Percentiles rank a stretch among this genome's conserved stretches.
These are phyloP conservation scores for Zygogramma bicolorata DNA, from an alignment of 2,888 invertebrate genomes.

Conservation along the genomic window DNA sequence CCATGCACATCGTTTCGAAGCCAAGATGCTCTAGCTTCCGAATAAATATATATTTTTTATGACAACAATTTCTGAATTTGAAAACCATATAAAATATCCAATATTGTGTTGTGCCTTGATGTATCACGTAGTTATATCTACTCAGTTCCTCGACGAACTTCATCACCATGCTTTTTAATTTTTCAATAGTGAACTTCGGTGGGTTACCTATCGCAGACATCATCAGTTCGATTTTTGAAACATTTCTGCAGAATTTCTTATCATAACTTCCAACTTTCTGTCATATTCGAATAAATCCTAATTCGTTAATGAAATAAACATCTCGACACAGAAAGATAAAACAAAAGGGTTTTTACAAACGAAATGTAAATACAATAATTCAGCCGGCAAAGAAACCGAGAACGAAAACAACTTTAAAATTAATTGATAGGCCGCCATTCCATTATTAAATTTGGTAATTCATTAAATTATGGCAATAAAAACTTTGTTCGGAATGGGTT, in stretches of 20 bases:
- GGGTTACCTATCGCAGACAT: too few species aligned
- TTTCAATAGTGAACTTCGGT: too few species aligned
- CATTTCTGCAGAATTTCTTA: background rate
- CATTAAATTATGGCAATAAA: conserved; percentile 56
- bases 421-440: conserved; percentile 48
- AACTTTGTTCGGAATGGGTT: conserved; percentile 53
- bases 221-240: too few species aligned
- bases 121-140: too few species aligned
- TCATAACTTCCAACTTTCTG: background rate
- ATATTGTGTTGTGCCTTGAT: too few species aligned
- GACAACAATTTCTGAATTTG: too few species aligned
- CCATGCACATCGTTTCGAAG: too few species aligned
- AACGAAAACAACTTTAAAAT: conserved; percentile 44
- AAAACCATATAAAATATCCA: too few species aligned
- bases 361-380: conserved; percentile 50
- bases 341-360: conserved; percentile 41
- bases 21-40: too few species aligned
- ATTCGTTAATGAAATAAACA: conserved; percentile 51
- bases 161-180: too few species aligned
- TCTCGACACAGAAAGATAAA: conserved; percentile 35
- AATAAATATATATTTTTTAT: too few species aligned
- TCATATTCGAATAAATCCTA: conserved; percentile 13
- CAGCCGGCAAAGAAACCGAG: conserved; percentile 40
- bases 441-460: conserved; percentile 55
- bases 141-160: too few species aligned